These are phyloP conservation scores for Drosophila cyrtoloma DNA, from an alignment of 2,888 invertebrate genomes.

Conservation along the genomic window DNA sequence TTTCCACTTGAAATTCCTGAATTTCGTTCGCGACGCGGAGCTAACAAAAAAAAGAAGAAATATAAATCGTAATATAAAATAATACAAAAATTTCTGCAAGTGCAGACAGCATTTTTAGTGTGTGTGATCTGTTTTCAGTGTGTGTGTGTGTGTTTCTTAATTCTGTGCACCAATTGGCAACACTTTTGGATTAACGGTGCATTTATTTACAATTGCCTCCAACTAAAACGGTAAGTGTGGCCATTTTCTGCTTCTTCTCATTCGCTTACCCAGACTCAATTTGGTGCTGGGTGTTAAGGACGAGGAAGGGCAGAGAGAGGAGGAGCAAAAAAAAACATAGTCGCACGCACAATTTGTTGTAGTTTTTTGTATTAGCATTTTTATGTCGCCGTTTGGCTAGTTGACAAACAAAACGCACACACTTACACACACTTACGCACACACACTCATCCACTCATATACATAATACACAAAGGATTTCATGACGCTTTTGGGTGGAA, in stretches of 20 bases:
- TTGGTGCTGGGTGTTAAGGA: slow-evolving; percentile 43
- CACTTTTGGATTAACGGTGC: slow-evolving; percentile 69
- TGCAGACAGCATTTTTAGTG: slow-evolving; percentile 41
- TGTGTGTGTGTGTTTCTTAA: slow-evolving; percentile 45
- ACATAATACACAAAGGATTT: slow-evolving; percentile 74
- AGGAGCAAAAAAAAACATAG: slow-evolving; percentile 14
- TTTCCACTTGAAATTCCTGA: slow-evolving; percentile 82
- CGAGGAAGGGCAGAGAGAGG: not conserved
- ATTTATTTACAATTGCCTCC: slow-evolving; percentile 44
- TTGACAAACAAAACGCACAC: slow-evolving; percentile 73
- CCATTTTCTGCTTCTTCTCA: slow-evolving; percentile 33
- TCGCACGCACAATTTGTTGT: slow-evolving; percentile 66
- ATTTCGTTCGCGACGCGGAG: slow-evolving; percentile 68
- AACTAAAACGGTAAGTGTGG: slow-evolving; percentile 68
- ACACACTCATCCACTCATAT: slow-evolving; percentile 27
- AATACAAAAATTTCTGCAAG: slow-evolving; percentile 50
- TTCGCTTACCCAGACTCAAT: slow-evolving; percentile 38
- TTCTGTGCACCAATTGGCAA: slow-evolving; percentile 40
- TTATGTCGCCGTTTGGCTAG: slow-evolving; percentile 67
- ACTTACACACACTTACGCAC: slow-evolving; percentile 24
- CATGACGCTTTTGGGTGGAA: slow-evolving; percentile 70
- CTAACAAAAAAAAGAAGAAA: slow-evolving; percentile 36
- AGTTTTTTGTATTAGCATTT: slow-evolving; percentile 78
- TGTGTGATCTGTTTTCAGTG: slow-evolving; percentile 47
- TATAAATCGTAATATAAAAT: slow-evolving; percentile 60